phyloP scores from a whole-genome alignment of 2,113 vertebrate genomes.

The Pyxicephalus adspersus region DNA sequence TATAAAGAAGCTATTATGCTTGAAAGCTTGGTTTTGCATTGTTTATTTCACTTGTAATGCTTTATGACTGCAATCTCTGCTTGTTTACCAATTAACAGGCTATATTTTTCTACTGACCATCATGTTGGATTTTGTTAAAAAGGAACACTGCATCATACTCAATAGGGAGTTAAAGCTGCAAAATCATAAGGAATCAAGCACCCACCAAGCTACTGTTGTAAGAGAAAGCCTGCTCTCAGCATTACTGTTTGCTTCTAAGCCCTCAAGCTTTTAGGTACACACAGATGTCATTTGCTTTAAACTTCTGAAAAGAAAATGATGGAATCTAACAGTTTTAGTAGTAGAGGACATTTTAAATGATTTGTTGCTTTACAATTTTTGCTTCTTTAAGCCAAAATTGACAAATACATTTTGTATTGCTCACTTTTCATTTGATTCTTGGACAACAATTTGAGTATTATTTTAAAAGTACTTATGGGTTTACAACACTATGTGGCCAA shows the following conservation, averaged over 20 bases:
- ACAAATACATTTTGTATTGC: background rate
- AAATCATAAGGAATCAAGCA: conserved; percentile 51
- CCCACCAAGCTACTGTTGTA: conserved; percentile 43
- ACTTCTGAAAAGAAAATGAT: conserved; percentile 28
- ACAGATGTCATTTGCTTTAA: conserved; percentile 44
- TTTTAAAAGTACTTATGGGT: background rate
- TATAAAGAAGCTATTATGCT: conserved; percentile 2
- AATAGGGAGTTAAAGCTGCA: conserved; percentile 63
- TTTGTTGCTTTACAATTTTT: background rate
- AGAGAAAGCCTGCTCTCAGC: conserved; percentile 36
- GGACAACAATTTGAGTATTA: background rate
- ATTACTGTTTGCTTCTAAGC: conserved; percentile 41
- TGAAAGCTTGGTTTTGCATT: conserved; percentile 1
- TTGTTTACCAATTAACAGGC: conserved; percentile 42
- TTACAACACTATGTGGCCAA: background rate
- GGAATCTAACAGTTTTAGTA: conserved; percentile 25
- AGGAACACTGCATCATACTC: conserved; percentile 45
- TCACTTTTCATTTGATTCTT: background rate
- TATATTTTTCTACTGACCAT: conserved; percentile 38
- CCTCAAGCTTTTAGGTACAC: conserved; percentile 38
- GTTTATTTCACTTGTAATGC: background rate
- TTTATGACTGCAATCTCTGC: background rate
- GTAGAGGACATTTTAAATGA: conserved; percentile 14
- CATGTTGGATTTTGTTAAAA: conserved; percentile 43
- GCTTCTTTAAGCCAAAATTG: background rate